Evolutionary conservation across 2,888 invertebrate species (phyloP).

Genomic region (Aspidapion aeneum): DNA sequence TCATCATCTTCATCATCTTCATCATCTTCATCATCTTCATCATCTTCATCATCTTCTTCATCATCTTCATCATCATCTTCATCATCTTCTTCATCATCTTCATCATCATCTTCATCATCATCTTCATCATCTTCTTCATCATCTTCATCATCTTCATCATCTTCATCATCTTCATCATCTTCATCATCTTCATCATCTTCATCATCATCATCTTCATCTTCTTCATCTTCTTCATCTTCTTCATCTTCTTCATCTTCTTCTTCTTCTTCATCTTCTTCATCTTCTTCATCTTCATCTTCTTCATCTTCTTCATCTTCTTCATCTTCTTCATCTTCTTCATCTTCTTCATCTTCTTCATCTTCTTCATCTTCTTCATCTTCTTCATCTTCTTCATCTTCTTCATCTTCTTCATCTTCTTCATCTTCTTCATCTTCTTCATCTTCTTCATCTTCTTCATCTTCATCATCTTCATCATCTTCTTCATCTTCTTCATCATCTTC

Average conservation of each 20-base stretch:
- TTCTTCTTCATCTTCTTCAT: neutral
- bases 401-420: neutral
- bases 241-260: neutral
- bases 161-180: no score
- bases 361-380: slow-evolving; percentile 1
- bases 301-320: slow-evolving; percentile 1
- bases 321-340: neutral
- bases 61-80: no score
- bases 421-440: neutral
- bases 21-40: no score
- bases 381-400: slow-evolving; percentile 1
- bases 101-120: no score
- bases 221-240: neutral
- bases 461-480: neutral
- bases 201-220: no score
- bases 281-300: neutral
- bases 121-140: no score
- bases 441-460: neutral
- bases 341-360: neutral
- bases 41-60: no score
- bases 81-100: no score
- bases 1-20: no score
- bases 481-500: neutral
- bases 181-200: no score
- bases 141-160: no score